Evolutionary conservation across 1,140 invertebrate species (phyloP).

Genomic region (Drosophila aff.): DNA sequence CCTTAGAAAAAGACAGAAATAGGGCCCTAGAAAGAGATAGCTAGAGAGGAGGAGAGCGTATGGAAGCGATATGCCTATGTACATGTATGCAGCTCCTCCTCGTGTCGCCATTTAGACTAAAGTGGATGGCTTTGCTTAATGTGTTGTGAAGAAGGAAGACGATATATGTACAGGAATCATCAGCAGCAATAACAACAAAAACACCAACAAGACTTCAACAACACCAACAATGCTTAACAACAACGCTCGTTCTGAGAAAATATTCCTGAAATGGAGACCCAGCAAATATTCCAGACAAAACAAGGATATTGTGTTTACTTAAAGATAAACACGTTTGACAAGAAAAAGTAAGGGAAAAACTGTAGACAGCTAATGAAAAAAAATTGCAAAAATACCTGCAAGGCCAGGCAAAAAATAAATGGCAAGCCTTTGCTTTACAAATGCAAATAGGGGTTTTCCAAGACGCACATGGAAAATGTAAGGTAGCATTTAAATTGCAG

Average conservation of each 20-base stretch:
- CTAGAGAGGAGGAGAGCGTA: not conserved
- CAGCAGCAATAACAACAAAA: not conserved
- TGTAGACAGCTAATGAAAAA: constrained; percentile 17
- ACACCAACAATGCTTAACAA: not conserved
- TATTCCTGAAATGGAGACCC: constrained; percentile 37
- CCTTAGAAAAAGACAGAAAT: not conserved
- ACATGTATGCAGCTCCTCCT: constrained; percentile 18
- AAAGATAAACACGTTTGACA: constrained; percentile 12
- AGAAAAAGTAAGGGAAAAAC: not conserved
- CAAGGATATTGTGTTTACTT: constrained; percentile 46
- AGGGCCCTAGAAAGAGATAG: not conserved
- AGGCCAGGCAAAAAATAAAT: not conserved
- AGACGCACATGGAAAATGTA: not conserved
- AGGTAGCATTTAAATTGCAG: no score
- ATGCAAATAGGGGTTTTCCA: not conserved
- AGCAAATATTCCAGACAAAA: constrained; percentile 13
- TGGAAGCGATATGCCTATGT: constrained; percentile 27
- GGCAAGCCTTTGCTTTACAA: not conserved
- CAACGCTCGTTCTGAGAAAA: constrained; percentile 1
- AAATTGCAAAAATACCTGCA: constrained; percentile 7
- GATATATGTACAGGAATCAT: not conserved
- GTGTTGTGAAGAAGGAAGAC: constrained; percentile 27
- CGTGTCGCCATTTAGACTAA: constrained; percentile 39
- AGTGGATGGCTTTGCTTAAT: constrained; percentile 46
- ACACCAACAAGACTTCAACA: not conserved